phyloP scores from a whole-genome alignment of 2,113 vertebrate species.

The Sinocyclocheilus anshuiensis region DNA sequence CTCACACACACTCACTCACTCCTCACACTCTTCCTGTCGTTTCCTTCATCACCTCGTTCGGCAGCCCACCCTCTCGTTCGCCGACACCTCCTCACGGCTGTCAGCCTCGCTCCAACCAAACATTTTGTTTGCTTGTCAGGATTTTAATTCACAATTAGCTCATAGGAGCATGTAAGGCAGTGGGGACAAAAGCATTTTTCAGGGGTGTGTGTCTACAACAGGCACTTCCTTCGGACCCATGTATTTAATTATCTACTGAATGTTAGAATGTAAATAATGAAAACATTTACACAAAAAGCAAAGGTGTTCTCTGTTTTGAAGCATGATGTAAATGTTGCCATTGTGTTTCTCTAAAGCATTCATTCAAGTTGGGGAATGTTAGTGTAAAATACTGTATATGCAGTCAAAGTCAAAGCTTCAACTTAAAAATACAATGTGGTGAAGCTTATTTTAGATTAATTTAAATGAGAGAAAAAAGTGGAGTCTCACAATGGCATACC shows the following conservation, averaged over 20 bases:
- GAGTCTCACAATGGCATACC: background rate
- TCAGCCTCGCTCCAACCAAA: constrained; percentile 52
- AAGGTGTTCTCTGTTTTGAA: background rate
- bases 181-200: constrained; percentile 45
- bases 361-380: background rate
- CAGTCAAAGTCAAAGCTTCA: background rate
- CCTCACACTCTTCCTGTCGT: constrained; percentile 47
- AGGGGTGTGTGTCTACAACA: background rate
- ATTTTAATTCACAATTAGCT: constrained; percentile 64
- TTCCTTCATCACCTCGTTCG: constrained; percentile 56
- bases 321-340: background rate
- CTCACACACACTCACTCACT: constrained; percentile 38
- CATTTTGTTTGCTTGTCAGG: constrained; percentile 58
- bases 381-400: background rate
- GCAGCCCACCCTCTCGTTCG: constrained; percentile 53
- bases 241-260: constrained; percentile 20
- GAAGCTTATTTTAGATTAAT: background rate
- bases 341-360: background rate
- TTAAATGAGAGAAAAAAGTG: background rate
- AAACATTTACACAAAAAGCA: background rate
- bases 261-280: constrained; percentile 21
- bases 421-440: background rate
- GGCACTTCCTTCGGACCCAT: background rate
- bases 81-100: constrained; percentile 55
- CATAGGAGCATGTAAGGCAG: constrained; percentile 47